Conservation (phyloP, 2,888 invertebrate species). For the Drosophila niveifrons region DNA sequence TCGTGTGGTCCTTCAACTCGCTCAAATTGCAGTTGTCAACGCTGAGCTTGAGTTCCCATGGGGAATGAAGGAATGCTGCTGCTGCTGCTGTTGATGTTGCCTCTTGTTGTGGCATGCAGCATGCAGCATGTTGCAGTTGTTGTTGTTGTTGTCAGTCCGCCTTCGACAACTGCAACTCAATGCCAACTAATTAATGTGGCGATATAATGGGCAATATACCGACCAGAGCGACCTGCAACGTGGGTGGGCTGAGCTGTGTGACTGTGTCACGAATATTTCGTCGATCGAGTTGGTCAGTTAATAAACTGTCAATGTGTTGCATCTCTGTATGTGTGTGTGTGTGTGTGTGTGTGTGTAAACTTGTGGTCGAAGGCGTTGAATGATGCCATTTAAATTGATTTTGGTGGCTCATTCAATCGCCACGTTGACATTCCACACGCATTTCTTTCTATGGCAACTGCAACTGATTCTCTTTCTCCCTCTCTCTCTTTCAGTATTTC, state of each 20-base stretch:
- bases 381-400: slow-evolving; percentile 80
- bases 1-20: slow-evolving; percentile 17
- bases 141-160: slow-evolving; percentile 36
- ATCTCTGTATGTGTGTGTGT: not conserved
- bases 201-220: slow-evolving; percentile 68
- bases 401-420: slow-evolving; percentile 60
- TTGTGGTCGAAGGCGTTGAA: slow-evolving; percentile 75
- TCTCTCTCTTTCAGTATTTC: not conserved
- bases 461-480: not conserved
- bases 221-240: slow-evolving; percentile 23
- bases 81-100: slow-evolving; percentile 17
- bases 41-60: slow-evolving; percentile 31
- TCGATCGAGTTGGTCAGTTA: slow-evolving; percentile 65
- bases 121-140: slow-evolving; percentile 2
- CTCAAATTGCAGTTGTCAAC: slow-evolving; percentile 26
- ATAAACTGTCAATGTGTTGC: slow-evolving; percentile 71
- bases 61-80: slow-evolving; percentile 51
- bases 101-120: slow-evolving; percentile 21
- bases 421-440: slow-evolving; percentile 31
- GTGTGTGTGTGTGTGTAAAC: slow-evolving; percentile 24
- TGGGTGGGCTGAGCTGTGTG: slow-evolving; percentile 73
- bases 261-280: slow-evolving; percentile 66
- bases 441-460: slow-evolving; percentile 40
- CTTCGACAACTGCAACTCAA: slow-evolving; percentile 61
- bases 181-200: slow-evolving; percentile 76